A percentile compares a stretch with the other conserved stretches of the same genome.
phyloP scores from a whole-genome alignment of 2,113 vertebrate species.

The Scalopus aquaticus region DNA sequence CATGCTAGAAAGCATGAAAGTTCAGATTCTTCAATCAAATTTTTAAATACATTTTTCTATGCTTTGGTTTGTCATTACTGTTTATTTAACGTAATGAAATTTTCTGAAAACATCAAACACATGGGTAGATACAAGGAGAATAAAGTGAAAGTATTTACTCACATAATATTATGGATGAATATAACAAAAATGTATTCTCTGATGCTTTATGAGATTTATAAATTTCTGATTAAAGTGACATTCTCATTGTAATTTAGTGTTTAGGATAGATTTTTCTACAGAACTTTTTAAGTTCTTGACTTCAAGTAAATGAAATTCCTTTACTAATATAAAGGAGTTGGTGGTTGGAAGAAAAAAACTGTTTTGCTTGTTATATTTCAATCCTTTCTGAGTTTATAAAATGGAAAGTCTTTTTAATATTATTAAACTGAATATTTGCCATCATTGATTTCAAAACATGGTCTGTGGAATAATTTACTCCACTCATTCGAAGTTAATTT shows the following conservation, averaged over 20 bases:
- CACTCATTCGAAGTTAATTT: background rate
- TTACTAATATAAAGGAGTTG: conserved; percentile 7
- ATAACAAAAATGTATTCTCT: background rate
- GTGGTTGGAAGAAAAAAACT: background rate
- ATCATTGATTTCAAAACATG: background rate
- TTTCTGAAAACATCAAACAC: conserved; percentile 28
- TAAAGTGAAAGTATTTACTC: background rate
- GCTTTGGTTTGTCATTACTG: conserved; percentile 34
- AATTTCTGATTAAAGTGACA: background rate
- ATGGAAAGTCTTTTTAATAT: background rate
- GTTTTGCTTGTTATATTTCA: background rate
- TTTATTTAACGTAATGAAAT: conserved; percentile 24
- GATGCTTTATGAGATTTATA: background rate
- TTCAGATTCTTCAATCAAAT: background rate
- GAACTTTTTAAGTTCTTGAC: background rate
- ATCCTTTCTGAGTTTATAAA: background rate
- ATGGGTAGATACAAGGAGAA: conserved; percentile 25
- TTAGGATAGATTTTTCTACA: background rate
- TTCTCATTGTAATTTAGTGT: background rate
- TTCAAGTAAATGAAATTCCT: conserved; percentile 21
- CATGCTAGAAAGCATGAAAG: background rate
- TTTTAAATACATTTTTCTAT: conserved; percentile 34
- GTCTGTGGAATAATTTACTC: background rate
- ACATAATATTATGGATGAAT: background rate
- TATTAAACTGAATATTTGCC: background rate